Percentiles rank a stretch among this genome's conserved stretches.
These are phyloP conservation scores for Dermochelys coriacea DNA, from an alignment of 2,797 vertebrate species.

Conservation along the genomic window DNA sequence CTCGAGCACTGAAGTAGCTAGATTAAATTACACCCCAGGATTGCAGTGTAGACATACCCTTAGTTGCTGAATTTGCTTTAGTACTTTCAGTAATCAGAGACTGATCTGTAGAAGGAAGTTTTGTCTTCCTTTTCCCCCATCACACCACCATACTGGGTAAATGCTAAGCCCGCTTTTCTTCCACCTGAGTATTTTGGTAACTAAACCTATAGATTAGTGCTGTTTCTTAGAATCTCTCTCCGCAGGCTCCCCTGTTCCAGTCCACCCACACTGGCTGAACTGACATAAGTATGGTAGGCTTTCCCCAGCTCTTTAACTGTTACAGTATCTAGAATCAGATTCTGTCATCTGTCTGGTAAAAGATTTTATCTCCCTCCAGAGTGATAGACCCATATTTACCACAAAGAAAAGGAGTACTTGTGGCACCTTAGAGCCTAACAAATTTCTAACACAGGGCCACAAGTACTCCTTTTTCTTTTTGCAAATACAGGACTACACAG, in stretches of 20 bases:
- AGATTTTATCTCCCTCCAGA: background rate
- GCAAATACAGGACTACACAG: too few relatives aligned
- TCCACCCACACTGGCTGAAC: background rate
- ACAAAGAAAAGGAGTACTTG: too few relatives aligned
- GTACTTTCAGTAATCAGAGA: background rate
- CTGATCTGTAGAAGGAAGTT: background rate
- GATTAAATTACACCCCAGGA: background rate
- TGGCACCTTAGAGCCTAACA: too few relatives aligned
- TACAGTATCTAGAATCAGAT: background rate
- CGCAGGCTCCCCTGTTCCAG: fast-evolving
- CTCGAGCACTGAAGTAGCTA: background rate
- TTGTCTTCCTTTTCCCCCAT: background rate
- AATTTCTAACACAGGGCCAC: too few relatives aligned
- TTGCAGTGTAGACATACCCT: background rate
- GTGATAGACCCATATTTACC: background rate
- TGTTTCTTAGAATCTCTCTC: slow-evolving; percentile 43
- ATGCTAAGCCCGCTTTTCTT: background rate
- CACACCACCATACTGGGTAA: background rate
- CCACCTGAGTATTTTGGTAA: background rate
- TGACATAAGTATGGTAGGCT: background rate
- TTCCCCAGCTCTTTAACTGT: background rate
- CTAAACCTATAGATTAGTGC: fast-evolving
- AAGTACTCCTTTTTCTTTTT: too few relatives aligned
- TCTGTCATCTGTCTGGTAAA: background rate
- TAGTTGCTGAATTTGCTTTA: background rate